These are phyloP conservation scores for Penaeus vannamei DNA, from an alignment of 1,140 invertebrate species.

Conservation along the genomic window DNA sequence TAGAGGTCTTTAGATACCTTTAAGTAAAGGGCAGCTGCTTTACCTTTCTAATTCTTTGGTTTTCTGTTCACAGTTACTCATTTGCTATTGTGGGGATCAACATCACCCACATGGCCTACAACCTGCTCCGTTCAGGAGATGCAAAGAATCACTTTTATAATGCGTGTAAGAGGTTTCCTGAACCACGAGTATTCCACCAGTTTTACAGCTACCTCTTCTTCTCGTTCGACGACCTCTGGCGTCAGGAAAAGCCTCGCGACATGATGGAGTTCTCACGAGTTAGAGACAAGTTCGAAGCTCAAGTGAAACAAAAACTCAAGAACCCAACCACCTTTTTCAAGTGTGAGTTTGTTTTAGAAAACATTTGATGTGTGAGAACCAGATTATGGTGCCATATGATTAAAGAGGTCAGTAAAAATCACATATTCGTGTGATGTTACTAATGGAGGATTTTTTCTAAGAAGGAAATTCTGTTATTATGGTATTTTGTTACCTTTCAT, in stretches of 20 bases:
- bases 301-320: slow-evolving; percentile 78
- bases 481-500: no score
- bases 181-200: slow-evolving; percentile 88
- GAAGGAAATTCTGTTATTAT: no score
- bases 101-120: slow-evolving; percentile 90
- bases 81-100: slow-evolving; percentile 91
- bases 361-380: slow-evolving; percentile 62
- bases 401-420: no score
- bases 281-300: slow-evolving; percentile 86
- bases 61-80: slow-evolving; percentile 74
- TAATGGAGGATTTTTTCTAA: no score
- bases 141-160: slow-evolving; percentile 96
- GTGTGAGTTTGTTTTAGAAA: slow-evolving; percentile 81
- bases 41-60: slow-evolving; percentile 1
- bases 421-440: no score
- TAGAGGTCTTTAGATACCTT: no score
- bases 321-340: slow-evolving; percentile 80
- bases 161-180: slow-evolving; percentile 74
- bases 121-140: slow-evolving; percentile 83
- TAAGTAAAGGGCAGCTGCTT: no score
- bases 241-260: slow-evolving; percentile 88
- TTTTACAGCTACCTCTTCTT: slow-evolving; percentile 96
- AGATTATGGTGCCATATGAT: not conserved
- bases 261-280: slow-evolving; percentile 96
- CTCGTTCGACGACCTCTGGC: slow-evolving; percentile 95